These are phyloP conservation scores for Mirza zaza DNA, from an alignment of 2,113 vertebrate genomes.

Conservation along the genomic window DNA sequence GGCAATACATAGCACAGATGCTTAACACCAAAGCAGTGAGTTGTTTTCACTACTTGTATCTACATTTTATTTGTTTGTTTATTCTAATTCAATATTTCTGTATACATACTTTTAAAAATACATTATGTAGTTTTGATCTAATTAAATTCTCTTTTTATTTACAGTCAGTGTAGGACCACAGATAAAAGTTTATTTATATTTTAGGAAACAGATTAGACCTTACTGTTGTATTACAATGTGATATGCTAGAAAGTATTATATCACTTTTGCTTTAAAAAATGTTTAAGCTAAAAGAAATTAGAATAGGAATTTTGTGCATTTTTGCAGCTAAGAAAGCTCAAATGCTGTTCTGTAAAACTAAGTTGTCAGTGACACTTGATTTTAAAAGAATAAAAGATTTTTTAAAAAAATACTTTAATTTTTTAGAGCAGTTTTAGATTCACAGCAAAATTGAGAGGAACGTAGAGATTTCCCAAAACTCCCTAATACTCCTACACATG, in stretches of 20 bases:
- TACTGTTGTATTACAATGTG: not conserved
- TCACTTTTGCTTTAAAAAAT: not conserved
- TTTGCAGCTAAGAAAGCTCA: conserved; percentile 13
- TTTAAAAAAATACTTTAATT: too few species aligned
- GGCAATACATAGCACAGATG: not conserved
- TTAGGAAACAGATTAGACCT: conserved; percentile 20
- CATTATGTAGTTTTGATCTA: not conserved
- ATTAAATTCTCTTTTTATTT: conserved; percentile 39
- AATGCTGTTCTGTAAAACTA: conserved; percentile 8
- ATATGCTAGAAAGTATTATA: conserved; percentile 40
- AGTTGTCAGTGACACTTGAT: not conserved
- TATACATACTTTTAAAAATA: not conserved
- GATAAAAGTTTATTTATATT: conserved; percentile 10
- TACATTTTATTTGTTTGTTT: conserved; percentile 27
- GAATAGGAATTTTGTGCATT: conserved; percentile 13
- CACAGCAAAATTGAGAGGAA: not conserved
- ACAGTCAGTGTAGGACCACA: not conserved
- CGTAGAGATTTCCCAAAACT: not conserved
- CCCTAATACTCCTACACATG: not conserved
- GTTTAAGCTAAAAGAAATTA: conserved; percentile 5
- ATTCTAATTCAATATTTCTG: conserved; percentile 4
- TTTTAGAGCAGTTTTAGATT: not conserved
- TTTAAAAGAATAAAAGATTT: conserved; percentile 31
- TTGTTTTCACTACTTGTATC: not conserved
- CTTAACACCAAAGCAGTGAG: not conserved